Evolutionary conservation across 2,888 invertebrate genomes (phyloP), one percentile per base, ranked within the genome.

Genomic region (Allophyes oxyacanthae): DNA sequence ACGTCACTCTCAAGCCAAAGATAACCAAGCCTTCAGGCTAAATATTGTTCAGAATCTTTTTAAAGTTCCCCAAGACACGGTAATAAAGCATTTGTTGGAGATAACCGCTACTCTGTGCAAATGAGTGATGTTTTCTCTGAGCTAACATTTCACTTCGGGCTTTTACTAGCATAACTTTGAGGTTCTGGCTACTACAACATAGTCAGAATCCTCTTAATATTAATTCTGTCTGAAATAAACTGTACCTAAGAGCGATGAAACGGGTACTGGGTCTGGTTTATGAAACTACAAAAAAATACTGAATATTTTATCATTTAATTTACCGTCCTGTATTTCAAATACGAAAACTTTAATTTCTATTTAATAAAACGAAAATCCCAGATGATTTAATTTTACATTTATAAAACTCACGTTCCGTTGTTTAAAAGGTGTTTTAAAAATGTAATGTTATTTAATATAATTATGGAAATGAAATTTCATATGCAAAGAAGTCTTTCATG

Each of bases 381-480:
- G 14, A 38, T 55, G 48, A 38, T 51, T 51, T 37, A 20, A 44
- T 51, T 52, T 28, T 42, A 50, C 51, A 49, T 11, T 36, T 50
- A 40, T 30, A 67, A 60, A 51, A 36, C 36, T n/a, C n/a, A 52
- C 30, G 37, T 40, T 45, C 38, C 52, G 42, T 64, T 63, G 50
- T 55, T 46, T 46, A 30, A 52, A 66, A 57, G 49, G 45, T 56
- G 50, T 48, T 46, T 44, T 38, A 34, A 45, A 40, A 41, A 50
- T 13, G 14, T 55, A 56, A 68, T 72, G 44, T 60, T 36, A 53
- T 71, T 71, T 50, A 50, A 42, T 51, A n/a, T n/a, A n/a, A n/a
- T n/a, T n/a, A 72, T 66, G 72, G 40, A 54, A 68, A 68, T 66
- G 51, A 42, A 46, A 50, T 64, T 41, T 42, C 38, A n/a, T 72